Evolutionary conservation across 2,797 vertebrate genomes (phyloP), one percentile per base, ranked within the genome.

Genomic region (Threskiornis aethiopicus): DNA sequence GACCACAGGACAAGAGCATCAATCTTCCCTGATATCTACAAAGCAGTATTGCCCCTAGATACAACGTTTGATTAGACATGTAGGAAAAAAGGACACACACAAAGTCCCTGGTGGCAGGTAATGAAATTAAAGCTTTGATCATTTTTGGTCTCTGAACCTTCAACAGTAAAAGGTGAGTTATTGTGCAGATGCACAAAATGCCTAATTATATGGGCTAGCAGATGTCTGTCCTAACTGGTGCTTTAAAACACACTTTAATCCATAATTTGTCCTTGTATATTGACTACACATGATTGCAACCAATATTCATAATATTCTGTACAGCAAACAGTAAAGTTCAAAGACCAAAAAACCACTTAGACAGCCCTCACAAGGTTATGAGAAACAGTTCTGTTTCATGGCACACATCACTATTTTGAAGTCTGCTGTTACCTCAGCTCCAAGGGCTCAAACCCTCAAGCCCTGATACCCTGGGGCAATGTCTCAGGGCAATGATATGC

Each of bases 71-170:
- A 93, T 93, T 57, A 85, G 84, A 61, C 26, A 19, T 21, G 62
- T 2, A 70, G 62, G 46, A 54, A 80, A 80, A 86, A 55, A 61
- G 39, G 37, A 75, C n/a, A 55, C 29, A 70, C 19, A n/a, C n/a
- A 59, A 7, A 79, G 46, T 51, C 61, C 24, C 44, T 39, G 20
- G 31, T 31, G 58, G 67, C 7, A 82, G 16, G 18, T 61, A 89
- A 91, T 46, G 37, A 89, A 92, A 83, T 78, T 22, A 87, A 93
- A 89, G n/a, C 78, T 90, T 87, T 92, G 86, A 94, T 96, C 24
- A 83, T 57, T 87, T 84, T 42, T n/a, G 24, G 37, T 67, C 70
- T 84, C 57, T 57, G 83, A 89, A 42, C 35, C 22, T 78, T 81
- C 28, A 81, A 24, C 31, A 42, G 25, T 26, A 71, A 64, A 83